A percentile compares a stretch with the other conserved stretches of the same genome.
Evolutionary conservation across 2,888 invertebrate species (phyloP).

Genomic region (Eilema depressum): DNA sequence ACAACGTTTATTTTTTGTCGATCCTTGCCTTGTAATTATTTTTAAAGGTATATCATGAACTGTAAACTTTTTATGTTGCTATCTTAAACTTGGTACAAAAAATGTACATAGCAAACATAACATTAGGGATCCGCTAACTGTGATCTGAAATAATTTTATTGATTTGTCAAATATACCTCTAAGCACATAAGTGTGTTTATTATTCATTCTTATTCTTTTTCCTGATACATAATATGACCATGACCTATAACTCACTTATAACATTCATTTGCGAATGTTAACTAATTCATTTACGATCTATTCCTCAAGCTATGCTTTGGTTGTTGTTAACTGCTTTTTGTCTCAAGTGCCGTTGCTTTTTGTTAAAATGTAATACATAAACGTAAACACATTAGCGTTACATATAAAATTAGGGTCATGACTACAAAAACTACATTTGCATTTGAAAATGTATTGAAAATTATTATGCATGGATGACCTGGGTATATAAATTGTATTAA

Average conservation of each 20-base stretch:
- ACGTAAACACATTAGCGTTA: neutral
- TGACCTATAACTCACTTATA: constrained; percentile 1
- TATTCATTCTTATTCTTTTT: neutral
- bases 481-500: neutral
- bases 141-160: neutral
- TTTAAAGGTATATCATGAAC: constrained; percentile 24
- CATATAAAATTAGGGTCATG: neutral
- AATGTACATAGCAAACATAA: neutral
- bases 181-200: neutral
- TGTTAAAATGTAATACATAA: neutral
- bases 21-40: constrained; percentile 37
- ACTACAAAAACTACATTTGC: neutral
- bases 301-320: constrained; percentile 12
- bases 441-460: neutral
- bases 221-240: neutral
- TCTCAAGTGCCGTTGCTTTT: neutral
- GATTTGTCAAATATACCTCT: neutral
- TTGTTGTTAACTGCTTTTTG: neutral
- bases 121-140: neutral
- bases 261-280: constrained; percentile 33
- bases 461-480: too few species aligned
- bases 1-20: constrained; percentile 53
- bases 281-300: neutral
- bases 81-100: neutral
- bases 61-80: constrained; percentile 29